Evolutionary conservation across 2,797 vertebrate species (phyloP).

Genomic region (Oreochromis grahami): DNA sequence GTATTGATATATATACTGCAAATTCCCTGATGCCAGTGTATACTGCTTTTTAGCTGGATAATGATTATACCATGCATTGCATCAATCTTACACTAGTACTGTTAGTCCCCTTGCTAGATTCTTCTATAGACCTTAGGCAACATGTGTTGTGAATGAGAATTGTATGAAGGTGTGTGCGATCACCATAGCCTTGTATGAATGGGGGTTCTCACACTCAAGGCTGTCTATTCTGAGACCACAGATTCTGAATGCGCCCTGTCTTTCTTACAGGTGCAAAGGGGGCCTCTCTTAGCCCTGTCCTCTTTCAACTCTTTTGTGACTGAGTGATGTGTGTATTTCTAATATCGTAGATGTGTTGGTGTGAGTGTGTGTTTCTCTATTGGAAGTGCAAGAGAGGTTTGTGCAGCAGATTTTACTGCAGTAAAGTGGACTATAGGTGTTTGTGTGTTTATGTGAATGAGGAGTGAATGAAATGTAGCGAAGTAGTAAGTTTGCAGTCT

Average conservation of each 20-base stretch:
- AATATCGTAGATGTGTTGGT: conserved; percentile 45
- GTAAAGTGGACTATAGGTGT: conserved; percentile 37
- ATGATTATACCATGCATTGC: background rate
- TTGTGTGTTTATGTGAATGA: conserved; percentile 39
- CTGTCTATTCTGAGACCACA: conserved; percentile 40
- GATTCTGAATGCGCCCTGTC: conserved; percentile 41
- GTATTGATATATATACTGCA: background rate
- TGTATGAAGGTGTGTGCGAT: conserved; percentile 28
- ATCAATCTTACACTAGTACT: background rate
- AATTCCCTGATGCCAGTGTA: background rate
- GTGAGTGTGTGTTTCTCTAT: conserved; percentile 23
- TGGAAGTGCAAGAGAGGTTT: conserved; percentile 19
- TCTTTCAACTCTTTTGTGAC: conserved; percentile 46
- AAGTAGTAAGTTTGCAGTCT: conserved; percentile 31
- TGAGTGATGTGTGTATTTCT: conserved; percentile 54
- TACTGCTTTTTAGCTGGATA: background rate
- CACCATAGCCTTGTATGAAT: conserved; percentile 24
- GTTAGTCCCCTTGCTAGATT: background rate
- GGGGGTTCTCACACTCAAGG: conserved; percentile 43
- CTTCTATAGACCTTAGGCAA: background rate
- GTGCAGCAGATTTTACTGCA: conserved; percentile 37
- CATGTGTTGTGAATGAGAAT: conserved; percentile 12
- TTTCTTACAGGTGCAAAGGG: conserved; percentile 62
- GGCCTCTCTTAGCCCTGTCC: conserved; percentile 30
- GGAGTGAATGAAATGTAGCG: conserved; percentile 23